Evolutionary conservation across 2,797 vertebrate species (phyloP), one percentile per base, ranked within the genome.

Genomic region (Coccyzus lansbergi): DNA sequence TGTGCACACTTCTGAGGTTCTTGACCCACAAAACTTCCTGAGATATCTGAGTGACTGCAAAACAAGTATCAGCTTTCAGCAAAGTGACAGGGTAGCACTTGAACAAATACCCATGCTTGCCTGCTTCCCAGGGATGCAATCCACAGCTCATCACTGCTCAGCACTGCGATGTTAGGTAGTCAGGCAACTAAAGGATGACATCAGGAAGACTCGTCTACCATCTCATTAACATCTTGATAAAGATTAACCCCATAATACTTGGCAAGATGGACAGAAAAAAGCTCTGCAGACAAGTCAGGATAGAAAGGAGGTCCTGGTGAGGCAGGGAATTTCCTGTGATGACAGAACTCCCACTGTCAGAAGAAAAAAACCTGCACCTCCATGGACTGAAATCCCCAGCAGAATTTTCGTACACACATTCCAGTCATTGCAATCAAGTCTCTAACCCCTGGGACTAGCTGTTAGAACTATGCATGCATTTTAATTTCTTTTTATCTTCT

Each of bases 171-270:
- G 86, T 96, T 92, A 95, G 91, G 92, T 51, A 84, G 83, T 82
- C 56, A 72, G 70, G 26, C 52, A 79, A 93, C 48, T 42, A 56
- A n/a, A 55, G 96, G 63, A 90, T 79, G 85, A 86, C 93, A 93
- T 92, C 93, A 95, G 79, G 72, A 6, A 48, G 70, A n/a, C 87
- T 49, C 90, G 69, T 52, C 85, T 83, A 91, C 80, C 80, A 93
- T 62, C 82, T 94, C 84, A 93, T 94, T 96, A 95, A 63, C 74
- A 95, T 93, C 72, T 88, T 6, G 34, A 88, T 87, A 71, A 91
- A 92, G 77, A 92, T 80, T 86, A 83, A 88, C 83, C 83, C 67
- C 62, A 70, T 31, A 55, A 88, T 82, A 52, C 77, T 76, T 42
- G 48, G 64, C 52, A 72, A 94, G 76, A 90, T 44, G 59, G 91